Evolutionary conservation across 2,113 vertebrate species (phyloP).

Genomic region (Tonatia bakeri): DNA sequence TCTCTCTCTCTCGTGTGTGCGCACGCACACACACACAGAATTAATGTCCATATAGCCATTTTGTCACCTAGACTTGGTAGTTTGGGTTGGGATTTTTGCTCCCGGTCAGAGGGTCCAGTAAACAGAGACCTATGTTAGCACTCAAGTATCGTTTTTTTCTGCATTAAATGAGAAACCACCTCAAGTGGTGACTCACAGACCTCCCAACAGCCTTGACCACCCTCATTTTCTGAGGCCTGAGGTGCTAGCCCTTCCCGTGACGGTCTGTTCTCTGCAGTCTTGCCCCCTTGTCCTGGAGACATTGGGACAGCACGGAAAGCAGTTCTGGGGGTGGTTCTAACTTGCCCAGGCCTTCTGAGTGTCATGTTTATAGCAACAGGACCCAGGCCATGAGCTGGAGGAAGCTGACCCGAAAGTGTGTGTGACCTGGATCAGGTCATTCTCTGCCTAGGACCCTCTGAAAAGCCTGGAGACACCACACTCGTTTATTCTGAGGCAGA

Average conservation of each 20-base stretch:
- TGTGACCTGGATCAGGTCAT: not conserved
- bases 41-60: not conserved
- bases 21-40: not conserved
- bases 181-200: not conserved
- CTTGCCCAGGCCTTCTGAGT: not conserved
- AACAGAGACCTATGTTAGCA: not conserved
- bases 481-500: constrained; percentile 38
- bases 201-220: not conserved
- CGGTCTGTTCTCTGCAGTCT: not conserved
- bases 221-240: not conserved
- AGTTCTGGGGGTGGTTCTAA: not conserved
- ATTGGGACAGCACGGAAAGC: not conserved
- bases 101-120: not conserved
- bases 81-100: not conserved
- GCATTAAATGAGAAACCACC: not conserved
- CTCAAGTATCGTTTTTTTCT: not conserved
- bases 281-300: not conserved
- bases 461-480: not conserved
- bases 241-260: not conserved
- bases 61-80: not conserved
- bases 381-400: not conserved
- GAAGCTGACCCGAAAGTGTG: not conserved
- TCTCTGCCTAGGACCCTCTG: not conserved
- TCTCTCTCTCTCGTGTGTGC: accelerated
- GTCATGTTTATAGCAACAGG: constrained; percentile 40